Evolutionary conservation across 2,113 vertebrate species (phyloP).

Genomic region (Arenaria interpres): DNA sequence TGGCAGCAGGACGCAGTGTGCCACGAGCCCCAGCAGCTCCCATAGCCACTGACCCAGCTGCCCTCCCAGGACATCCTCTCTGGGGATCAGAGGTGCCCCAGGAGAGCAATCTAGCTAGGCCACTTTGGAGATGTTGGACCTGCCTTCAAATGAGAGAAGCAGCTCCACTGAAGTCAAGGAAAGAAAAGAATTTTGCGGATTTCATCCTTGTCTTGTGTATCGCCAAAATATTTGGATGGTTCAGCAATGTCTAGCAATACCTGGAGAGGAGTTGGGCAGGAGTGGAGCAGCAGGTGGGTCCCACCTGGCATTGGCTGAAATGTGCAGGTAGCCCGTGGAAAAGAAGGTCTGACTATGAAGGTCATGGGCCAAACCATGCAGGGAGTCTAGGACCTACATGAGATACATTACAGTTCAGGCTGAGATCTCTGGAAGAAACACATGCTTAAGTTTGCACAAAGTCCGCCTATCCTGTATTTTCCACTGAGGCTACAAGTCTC

Average conservation of each 20-base stretch:
- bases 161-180: not conserved
- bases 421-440: not conserved
- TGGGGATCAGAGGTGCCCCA: fast-evolving
- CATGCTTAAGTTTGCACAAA: not conserved
- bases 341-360: not conserved
- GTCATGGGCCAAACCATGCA: not conserved
- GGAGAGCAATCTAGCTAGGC: not conserved
- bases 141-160: not conserved
- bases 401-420: not conserved
- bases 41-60: not conserved
- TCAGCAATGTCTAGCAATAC: not conserved
- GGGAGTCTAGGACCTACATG: not conserved
- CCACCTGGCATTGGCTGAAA: not conserved
- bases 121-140: not conserved
- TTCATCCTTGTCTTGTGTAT: not conserved
- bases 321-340: not conserved
- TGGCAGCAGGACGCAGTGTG: not conserved
- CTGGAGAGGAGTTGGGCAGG: not conserved
- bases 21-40: not conserved
- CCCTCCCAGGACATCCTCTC: not conserved
- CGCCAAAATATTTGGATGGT: not conserved
- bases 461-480: not conserved
- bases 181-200: not conserved
- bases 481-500: not conserved
- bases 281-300: not conserved